phyloP scores from a whole-genome alignment of 2,113 vertebrate species.

The Carlito syrichta region DNA sequence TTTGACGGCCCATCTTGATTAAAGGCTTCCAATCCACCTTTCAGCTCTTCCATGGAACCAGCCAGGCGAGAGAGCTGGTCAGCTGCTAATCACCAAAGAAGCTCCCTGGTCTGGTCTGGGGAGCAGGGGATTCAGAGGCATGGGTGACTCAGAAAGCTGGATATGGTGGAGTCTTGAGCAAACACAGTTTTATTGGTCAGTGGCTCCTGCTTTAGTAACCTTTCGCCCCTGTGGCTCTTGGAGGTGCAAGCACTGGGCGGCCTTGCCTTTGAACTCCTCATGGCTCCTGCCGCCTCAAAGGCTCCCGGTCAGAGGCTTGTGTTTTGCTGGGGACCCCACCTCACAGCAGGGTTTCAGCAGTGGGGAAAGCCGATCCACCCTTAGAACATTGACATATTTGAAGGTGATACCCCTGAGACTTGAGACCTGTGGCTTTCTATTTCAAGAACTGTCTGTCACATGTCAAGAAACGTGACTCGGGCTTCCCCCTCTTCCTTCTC shows the following conservation, averaged over 20 bases:
- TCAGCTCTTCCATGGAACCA: constrained; percentile 63
- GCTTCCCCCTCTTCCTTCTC: constrained; percentile 11
- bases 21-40: constrained; percentile 77
- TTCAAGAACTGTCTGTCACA: constrained; percentile 87
- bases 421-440: constrained; percentile 85
- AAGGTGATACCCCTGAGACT: constrained; percentile 80
- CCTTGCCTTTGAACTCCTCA: constrained; percentile 88
- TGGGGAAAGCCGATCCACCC: constrained; percentile 83
- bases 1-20: constrained; percentile 80
- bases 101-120: constrained; percentile 66
- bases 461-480: constrained; percentile 78
- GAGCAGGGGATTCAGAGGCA: constrained; percentile 70
- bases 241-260: constrained; percentile 82
- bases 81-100: constrained; percentile 56
- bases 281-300: constrained; percentile 86
- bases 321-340: constrained; percentile 85
- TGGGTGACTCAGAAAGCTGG: constrained; percentile 76
- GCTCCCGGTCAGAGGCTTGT: constrained; percentile 78
- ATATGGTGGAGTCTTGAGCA: constrained; percentile 79
- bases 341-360: constrained; percentile 81
- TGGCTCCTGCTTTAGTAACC: constrained; percentile 92
- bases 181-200: constrained; percentile 87
- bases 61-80: constrained; percentile 46
- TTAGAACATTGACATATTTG: constrained; percentile 85
- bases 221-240: constrained; percentile 82